Evolutionary conservation across 2,888 invertebrate species (phyloP), one percentile per base, ranked within the genome.

Genomic region (Balanococcus diminutus): DNA sequence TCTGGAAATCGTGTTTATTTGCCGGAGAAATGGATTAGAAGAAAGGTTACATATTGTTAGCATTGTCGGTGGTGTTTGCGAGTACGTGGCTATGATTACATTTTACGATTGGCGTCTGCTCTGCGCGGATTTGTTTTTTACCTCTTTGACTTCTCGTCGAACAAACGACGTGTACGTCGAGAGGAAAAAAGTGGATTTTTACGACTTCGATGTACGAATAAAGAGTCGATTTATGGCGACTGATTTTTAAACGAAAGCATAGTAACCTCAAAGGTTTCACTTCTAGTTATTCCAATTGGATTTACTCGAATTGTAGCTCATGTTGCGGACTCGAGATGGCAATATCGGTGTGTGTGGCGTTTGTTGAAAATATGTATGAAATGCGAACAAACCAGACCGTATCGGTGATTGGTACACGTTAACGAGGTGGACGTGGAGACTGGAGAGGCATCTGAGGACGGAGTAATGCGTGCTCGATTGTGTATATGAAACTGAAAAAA

Each of bases 291-390:
- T n/a, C 67, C 14, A 67, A n/a, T 28, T 67, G 28, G 28, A 67
- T 67, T 67, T 67, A 67, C 28, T 67, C 67, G 67, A 67, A 67
- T 67, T 56, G 56, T 56, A 56, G 56, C 19, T 9, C 56, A 56
- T 36, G 8, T 19, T 56, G 28, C 67, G 67, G 6, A 67, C 67
- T 67, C 28, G 67, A 51, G 28, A 51, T 22, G 67, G 67, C 67
- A 67, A 28, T 67, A 67, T 67, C 67, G 67, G 31, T 67, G 67
- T 67, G 67, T 67, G 67, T 67, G 67, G 67, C 67, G 67, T 28
- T n/a, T 28, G 28, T 67, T 67, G 67, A 67, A 67, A 28, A 67
- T 67, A 67, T 67, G 67, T 16, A 14, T 67, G 28, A 67, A 67
- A 67, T 67, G 67, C 67, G 67, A 67, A 67, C 67, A 67, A 67